A percentile compares a stretch with the other conserved stretches of the same genome.
These are phyloP conservation scores for Syrphus vitripennis DNA, from an alignment of 2,888 invertebrate species.

Conservation along the genomic window DNA sequence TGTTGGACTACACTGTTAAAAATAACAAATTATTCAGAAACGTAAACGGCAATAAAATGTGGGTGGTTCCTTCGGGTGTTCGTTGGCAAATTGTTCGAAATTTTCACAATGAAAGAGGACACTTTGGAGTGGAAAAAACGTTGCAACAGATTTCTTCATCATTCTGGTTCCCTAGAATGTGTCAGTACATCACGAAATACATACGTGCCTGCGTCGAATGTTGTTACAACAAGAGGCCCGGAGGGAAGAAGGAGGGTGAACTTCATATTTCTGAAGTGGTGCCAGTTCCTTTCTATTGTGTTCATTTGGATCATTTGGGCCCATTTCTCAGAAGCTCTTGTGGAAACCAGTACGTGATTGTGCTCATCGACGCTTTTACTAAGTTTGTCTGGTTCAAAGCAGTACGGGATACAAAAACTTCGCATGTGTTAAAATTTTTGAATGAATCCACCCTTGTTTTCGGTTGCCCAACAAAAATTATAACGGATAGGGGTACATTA, in stretches of 20 bases:
- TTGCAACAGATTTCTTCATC: conserved; percentile 52
- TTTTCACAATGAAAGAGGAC: conserved; percentile 46
- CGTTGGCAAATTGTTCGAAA: conserved; percentile 43
- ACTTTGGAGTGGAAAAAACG: conserved; percentile 34
- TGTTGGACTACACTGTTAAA: conserved; percentile 22
- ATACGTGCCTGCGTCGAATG: conserved; percentile 79
- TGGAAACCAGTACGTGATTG: conserved; percentile 23
- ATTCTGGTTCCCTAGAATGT: conserved; percentile 79
- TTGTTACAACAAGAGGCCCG: conserved; percentile 75
- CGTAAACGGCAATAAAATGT: conserved; percentile 10
- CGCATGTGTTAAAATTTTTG: conserved; percentile 26
- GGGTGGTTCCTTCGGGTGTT: conserved; percentile 34
- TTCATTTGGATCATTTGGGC: conserved; percentile 49
- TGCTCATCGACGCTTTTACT: conserved; percentile 33
- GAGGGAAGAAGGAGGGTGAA: conserved; percentile 59
- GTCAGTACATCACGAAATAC: conserved; percentile 77
- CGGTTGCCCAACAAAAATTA: conserved; percentile 70
- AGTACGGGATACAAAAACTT: conserved; percentile 37
- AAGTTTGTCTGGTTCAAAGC: conserved; percentile 49
- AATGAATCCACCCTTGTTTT: conserved; percentile 60
- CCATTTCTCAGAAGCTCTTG: conserved; percentile 30
- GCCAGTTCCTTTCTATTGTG: conserved; percentile 49
- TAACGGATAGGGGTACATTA: conserved; percentile 72
- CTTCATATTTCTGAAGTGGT: conserved; percentile 68
- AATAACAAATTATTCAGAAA: conserved; percentile 27